Base-by-base conservation (phyloP, 2,113 vertebrate genomes). In the Grammomys dolichurus region DNA sequence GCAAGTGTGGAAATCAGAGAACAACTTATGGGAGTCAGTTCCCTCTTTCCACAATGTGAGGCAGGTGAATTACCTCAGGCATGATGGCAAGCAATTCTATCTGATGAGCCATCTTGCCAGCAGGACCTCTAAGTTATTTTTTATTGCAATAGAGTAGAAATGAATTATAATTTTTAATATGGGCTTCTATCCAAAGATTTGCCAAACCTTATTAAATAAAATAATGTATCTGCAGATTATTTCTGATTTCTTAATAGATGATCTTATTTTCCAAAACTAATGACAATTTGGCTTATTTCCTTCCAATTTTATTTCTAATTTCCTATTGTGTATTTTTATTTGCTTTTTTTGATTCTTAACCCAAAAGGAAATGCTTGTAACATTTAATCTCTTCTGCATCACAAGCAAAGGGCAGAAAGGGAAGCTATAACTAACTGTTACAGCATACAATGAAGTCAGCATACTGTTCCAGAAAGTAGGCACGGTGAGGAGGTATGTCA, bases 191-290 rank as follows among this genome's bases (percentile, higher is more conserved):
- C 40, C 26, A 77, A 6, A 67, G 26, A 46, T 26, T 88, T 78
- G n/a, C 13, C 7, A 36, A n/a, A 36, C 78, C 31, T 89, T 70
- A 88, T 40, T 73, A 69, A n/a, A n/a, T 84, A 0, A 36, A 89
- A 60, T 84, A 69, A 24, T 73, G 26, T 46, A 51, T 80, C 69
- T 87, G 10, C 48, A 63, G 56, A 65, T 60, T 70, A 72, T 46
- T 72, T 40, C 46, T 65, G 22, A 60, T 40, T 82, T 90, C 46
- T 70, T 92, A 33, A 48, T 36, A 67, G 16, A 67, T 67, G 6
- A 85, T 84, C 7, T 40, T 63, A 48, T 63, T 92, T 97, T 92
- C 40, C 90, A 70, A 92, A 93, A 92, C 28, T 69, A 43, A 33
- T 33, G 26, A 36, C 16, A 24, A 63, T 33, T 89, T 65, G 51